These are phyloP conservation scores for Diuraphis noxia DNA, from an alignment of 1,140 invertebrate genomes.

Conservation along the genomic window DNA sequence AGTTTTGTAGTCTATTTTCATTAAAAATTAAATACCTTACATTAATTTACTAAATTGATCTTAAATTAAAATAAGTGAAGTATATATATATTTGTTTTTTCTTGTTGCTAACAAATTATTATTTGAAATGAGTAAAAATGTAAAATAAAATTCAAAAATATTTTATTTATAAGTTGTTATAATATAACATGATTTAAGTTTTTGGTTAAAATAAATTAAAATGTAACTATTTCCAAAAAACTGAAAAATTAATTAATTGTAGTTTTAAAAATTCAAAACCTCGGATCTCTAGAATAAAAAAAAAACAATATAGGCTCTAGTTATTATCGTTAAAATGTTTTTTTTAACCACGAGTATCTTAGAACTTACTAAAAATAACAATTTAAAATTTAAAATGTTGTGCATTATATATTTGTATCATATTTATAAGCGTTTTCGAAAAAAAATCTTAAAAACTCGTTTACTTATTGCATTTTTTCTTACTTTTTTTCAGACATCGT, in stretches of 20 bases:
- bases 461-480: not conserved
- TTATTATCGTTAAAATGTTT: not conserved
- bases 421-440: not conserved
- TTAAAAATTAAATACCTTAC: too few species aligned
- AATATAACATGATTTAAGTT: not conserved
- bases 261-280: not conserved
- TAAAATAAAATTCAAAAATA: not conserved
- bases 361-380: not conserved
- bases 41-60: not conserved
- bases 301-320: not conserved
- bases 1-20: too few species aligned
- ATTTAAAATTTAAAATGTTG: not conserved
- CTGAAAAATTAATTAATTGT: too few species aligned
- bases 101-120: not conserved
- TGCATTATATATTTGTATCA: not conserved
- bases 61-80: not conserved
- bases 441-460: not conserved
- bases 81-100: not conserved
- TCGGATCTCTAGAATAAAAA: not conserved
- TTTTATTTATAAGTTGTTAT: not conserved
- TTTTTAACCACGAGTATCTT: not conserved
- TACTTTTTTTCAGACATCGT: slow-evolving; percentile 39
- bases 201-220: not conserved
- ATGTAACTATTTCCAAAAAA: not conserved
- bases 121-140: not conserved